Percentiles rank a stretch among this genome's conserved stretches.
Evolutionary conservation across 2,797 vertebrate genomes (phyloP).

Genomic region (Cyprinella venusta): DNA sequence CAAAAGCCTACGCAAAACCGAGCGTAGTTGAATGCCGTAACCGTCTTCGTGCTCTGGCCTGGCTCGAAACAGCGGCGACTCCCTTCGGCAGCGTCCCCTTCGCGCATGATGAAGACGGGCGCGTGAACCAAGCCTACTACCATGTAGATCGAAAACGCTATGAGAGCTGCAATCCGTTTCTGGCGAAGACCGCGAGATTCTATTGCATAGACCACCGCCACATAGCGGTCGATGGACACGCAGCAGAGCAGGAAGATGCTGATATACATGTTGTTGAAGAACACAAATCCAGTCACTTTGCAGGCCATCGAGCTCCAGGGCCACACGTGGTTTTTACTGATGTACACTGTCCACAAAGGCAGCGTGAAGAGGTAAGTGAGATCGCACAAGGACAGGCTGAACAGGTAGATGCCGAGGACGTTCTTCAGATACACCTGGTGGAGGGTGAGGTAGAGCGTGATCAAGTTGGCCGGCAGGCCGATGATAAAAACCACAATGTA

Average conservation of each 20-base stretch:
- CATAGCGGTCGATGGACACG: constrained; percentile 86
- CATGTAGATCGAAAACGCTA: constrained; percentile 62
- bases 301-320: constrained; percentile 69
- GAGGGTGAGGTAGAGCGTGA: constrained; percentile 79
- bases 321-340: constrained; percentile 75
- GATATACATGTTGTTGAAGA: constrained; percentile 93
- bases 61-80: constrained; percentile 82
- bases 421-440: constrained; percentile 78
- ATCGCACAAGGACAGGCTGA: constrained; percentile 86
- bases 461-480: constrained; percentile 84
- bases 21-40: constrained; percentile 74
- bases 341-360: constrained; percentile 86
- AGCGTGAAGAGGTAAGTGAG: constrained; percentile 86
- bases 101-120: constrained; percentile 75
- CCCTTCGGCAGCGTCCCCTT: accelerated
- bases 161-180: constrained; percentile 64
- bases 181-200: constrained; percentile 79
- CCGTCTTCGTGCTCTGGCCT: constrained; percentile 24
- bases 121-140: constrained; percentile 71
- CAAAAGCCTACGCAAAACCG: constrained; percentile 83
- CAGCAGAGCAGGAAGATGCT: constrained; percentile 92
- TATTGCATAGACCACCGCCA: constrained; percentile 81
- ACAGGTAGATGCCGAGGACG: constrained; percentile 85
- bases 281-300: constrained; percentile 81
- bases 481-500: constrained; percentile 79